Conservation (phyloP, 1,140 invertebrate species). For the Atta cephalotes region DNA sequence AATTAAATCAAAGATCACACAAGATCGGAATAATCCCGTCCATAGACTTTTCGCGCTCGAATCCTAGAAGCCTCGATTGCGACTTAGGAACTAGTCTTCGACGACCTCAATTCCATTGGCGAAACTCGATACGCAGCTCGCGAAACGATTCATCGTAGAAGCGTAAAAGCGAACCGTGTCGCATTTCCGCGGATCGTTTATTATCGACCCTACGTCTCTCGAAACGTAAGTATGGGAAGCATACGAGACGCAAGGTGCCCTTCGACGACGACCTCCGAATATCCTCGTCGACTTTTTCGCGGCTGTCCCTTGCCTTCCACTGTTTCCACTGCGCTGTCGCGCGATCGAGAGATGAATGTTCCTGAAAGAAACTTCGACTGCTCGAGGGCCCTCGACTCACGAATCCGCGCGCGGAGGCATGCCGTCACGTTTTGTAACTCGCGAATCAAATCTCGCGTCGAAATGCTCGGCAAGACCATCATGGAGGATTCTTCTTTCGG, state of each 20-base stretch:
- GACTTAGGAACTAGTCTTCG: constrained; percentile 22
- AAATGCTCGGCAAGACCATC: constrained; percentile 1
- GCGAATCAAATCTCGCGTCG: constrained; percentile 43
- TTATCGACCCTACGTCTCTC: neutral
- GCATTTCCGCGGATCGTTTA: constrained; percentile 20
- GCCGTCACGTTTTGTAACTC: constrained; percentile 62
- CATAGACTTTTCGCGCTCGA: neutral
- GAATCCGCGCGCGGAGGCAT: constrained; percentile 53
- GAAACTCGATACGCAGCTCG: constrained; percentile 35
- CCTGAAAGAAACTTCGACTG: constrained; percentile 63
- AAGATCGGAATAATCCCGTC: constrained; percentile 1
- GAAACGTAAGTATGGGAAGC: neutral
- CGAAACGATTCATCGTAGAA: constrained; percentile 9
- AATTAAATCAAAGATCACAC: constrained; percentile 13
- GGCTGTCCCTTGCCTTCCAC: neutral
- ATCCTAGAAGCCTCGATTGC: constrained; percentile 53
- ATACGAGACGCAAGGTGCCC: neutral
- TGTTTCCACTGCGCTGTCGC: constrained; percentile 38
- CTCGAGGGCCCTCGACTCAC: constrained; percentile 57
- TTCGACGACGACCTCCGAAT: constrained; percentile 25
- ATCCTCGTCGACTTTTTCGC: constrained; percentile 8
- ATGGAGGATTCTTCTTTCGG: neutral
- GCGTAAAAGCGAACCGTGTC: constrained; percentile 37
- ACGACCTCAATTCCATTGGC: constrained; percentile 29
- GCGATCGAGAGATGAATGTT: constrained; percentile 70